phyloP scores from a whole-genome alignment of 2,113 vertebrate genomes.

The Pollachius pollachius region DNA sequence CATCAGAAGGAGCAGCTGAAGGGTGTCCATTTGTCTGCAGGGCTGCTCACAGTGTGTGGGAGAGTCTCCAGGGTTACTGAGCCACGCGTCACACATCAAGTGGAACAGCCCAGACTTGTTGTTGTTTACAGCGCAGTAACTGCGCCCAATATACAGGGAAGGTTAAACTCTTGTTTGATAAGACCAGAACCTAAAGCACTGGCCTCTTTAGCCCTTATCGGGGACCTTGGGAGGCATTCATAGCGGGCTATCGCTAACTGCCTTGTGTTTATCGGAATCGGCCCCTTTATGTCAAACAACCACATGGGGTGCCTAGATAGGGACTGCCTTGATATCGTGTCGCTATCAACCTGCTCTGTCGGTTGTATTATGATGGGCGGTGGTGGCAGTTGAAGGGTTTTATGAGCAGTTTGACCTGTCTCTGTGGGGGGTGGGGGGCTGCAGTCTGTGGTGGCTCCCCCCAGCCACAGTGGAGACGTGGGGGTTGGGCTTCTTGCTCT shows the following conservation, averaged over 20 bases:
- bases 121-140: constrained; percentile 15
- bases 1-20: not conserved
- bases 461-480: constrained; percentile 35
- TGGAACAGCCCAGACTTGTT: too few relatives aligned
- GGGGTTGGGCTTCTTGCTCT: constrained; percentile 41
- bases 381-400: not conserved
- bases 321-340: not conserved
- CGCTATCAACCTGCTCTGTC: not conserved
- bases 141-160: not conserved
- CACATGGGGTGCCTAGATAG: not conserved
- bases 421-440: constrained; percentile 18
- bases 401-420: constrained; percentile 37
- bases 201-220: constrained; percentile 1
- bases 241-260: constrained; percentile 4
- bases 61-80: constrained; percentile 58
- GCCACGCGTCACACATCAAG: too few relatives aligned
- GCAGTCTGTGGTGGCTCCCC: constrained; percentile 27
- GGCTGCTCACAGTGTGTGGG: constrained; percentile 50
- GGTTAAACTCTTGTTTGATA: not conserved
- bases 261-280: constrained; percentile 7
- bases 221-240: constrained; percentile 2
- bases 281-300: constrained; percentile 5
- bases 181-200: not conserved
- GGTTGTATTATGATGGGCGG: not conserved
- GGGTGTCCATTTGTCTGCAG: constrained; percentile 22